Evolutionary conservation across 2,797 vertebrate genomes (phyloP).

Genomic region (Danio aesculapii): DNA sequence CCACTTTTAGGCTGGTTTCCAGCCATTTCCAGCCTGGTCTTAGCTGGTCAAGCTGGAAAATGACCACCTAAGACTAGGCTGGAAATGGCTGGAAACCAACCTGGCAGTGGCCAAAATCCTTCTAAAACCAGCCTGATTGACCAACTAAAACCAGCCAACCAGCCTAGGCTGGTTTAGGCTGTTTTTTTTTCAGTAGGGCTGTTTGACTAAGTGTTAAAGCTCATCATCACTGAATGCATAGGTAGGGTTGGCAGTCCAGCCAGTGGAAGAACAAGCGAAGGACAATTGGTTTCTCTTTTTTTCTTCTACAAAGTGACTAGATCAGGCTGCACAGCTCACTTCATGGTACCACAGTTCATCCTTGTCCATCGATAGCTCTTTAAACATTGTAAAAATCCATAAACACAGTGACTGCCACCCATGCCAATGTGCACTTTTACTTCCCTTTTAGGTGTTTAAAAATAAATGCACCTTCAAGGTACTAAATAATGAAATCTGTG

Average conservation of each 20-base stretch:
- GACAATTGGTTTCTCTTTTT: neutral
- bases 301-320: neutral
- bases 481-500: constrained; percentile 9
- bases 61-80: too few relatives aligned
- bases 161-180: too few relatives aligned
- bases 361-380: neutral
- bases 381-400: neutral
- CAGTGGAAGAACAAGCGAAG: neutral
- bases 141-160: too few relatives aligned
- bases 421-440: neutral
- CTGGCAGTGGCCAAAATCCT: too few relatives aligned
- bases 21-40: too few relatives aligned
- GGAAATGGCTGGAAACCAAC: too few relatives aligned
- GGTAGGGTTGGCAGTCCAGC: neutral
- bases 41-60: too few relatives aligned
- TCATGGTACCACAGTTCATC: neutral
- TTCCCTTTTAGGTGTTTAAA: constrained; percentile 5
- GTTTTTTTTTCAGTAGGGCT: too few relatives aligned
- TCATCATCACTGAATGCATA: neutral
- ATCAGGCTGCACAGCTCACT: neutral
- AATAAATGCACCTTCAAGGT: neutral
- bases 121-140: too few relatives aligned
- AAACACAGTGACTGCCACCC: neutral
- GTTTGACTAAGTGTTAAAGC: neutral
- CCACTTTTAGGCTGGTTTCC: too few relatives aligned